Conservation (phyloP, 2,888 invertebrate species). For the Drosophila demipolita region DNA sequence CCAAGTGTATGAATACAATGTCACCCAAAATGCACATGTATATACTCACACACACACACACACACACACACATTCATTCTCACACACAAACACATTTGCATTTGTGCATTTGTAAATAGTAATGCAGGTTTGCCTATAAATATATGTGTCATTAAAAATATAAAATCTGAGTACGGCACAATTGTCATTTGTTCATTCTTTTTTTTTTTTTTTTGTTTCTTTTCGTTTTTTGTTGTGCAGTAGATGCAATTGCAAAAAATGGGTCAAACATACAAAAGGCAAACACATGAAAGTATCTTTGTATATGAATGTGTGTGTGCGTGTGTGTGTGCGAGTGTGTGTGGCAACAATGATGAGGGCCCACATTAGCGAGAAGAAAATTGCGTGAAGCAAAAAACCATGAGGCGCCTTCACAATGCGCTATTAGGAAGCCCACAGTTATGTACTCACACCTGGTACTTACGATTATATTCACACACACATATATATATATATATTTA, state of each 20-base stretch:
- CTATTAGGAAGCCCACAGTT: constrained; percentile 44
- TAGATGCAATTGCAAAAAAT: constrained; percentile 45
- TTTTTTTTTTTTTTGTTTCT: neutral
- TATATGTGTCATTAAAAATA: constrained; percentile 21
- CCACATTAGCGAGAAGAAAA: constrained; percentile 47
- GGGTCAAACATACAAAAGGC: constrained; percentile 61
- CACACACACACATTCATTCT: neutral
- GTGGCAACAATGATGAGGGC: constrained; percentile 43
- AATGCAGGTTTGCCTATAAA: constrained; percentile 13
- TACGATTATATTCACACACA: constrained; percentile 3
- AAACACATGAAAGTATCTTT: constrained; percentile 23
- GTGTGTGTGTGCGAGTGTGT: constrained; percentile 2
- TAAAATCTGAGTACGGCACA: constrained; percentile 20
- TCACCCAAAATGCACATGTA: constrained; percentile 26
- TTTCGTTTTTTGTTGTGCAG: constrained; percentile 7
- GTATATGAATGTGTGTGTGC: neutral
- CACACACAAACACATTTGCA: neutral
- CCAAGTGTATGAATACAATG: constrained; percentile 28
- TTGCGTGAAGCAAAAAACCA: constrained; percentile 19
- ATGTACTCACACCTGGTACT: constrained; percentile 18
- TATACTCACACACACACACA: neutral
- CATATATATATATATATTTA: neutral
- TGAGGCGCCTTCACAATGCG: constrained; percentile 46
- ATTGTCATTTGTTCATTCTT: constrained; percentile 17
- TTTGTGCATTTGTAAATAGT: neutral